Evolutionary conservation across 2,113 vertebrate genomes (phyloP), one percentile per base, ranked within the genome.

Genomic region (Excalfactoria chinensis): DNA sequence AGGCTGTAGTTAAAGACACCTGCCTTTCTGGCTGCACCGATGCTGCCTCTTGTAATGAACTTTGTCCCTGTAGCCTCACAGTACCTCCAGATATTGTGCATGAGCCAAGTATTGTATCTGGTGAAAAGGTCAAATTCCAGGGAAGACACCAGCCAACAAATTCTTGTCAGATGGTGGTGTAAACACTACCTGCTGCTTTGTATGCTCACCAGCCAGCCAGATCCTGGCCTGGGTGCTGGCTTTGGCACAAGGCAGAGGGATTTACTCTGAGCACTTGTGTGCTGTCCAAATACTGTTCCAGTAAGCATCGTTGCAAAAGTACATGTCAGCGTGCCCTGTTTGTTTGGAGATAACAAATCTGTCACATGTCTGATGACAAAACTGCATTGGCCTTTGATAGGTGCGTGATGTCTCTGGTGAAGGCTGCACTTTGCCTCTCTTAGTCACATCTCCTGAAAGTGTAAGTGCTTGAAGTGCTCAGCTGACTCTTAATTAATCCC

Each of bases 41-140:
- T 85, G 20, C 32, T 63, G 67, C 44, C 34, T 89, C 2, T 0
- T 71, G 64, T 43, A 34, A 2, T 77, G 89, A 85, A 91, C 87
- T 93, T 87, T 92, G 72, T 89, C 64, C 89, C 75, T 48, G 48
- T 93, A 74, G 73, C 94, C 91, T 91, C 89, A 40, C 3, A 43
- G 84, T 56, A 91, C 89, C 91, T 91, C 89, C 74, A 56, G 73
- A 53, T 49, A 71, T 79, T 60, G 68, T 28, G 1, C n/a, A 4
- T 23, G 60, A 88, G 93, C 87, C 93, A 92, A 80, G 78, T 89
- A 87, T 92, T 93, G 55, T 89, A 89, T 63, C 78, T 43, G 19
- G 56, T 72, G 74, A 13, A 93, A 94, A 96, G 93, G 87, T 96
- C 71, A 68, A 68, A 86, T 89, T 92, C 56, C 51, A 71, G 4